These are phyloP conservation scores for Glandiceps talaboti DNA, from an alignment of 53 echinoderm and acorn worm species.

Conservation along the genomic window DNA sequence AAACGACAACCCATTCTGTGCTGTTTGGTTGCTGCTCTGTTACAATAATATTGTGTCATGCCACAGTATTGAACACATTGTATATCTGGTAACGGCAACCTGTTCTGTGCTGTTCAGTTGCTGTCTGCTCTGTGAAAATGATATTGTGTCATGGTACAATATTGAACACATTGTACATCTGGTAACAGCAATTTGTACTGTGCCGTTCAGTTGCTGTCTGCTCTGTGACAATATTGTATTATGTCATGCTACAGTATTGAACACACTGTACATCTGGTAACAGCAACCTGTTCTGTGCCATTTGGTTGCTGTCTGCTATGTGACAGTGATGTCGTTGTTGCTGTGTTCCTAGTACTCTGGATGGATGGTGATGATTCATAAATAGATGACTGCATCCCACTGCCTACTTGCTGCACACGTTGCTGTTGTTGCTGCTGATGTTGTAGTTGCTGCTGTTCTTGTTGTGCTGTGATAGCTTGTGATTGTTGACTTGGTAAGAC, in stretches of 20 bases:
- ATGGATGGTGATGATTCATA: neutral
- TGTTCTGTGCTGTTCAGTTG: no score
- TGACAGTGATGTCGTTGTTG: neutral
- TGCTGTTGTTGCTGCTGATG: neutral
- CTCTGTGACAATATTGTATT: no score
- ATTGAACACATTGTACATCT: no score
- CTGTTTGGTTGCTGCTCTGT: no score
- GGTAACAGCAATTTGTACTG: no score
- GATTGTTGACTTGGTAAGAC: neutral
- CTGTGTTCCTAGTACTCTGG: neutral
- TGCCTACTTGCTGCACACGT: neutral
- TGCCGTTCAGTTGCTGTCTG: no score
- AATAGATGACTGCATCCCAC: neutral
- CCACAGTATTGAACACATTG: no score
- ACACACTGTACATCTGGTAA: constrained; percentile 65
- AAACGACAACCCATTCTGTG: no score
- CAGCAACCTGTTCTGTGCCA: constrained; percentile 21
- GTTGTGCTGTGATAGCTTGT: neutral
- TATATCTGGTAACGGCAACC: no score
- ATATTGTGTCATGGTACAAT: no score
- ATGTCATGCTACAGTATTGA: constrained; percentile 26
- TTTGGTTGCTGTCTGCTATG: neutral
- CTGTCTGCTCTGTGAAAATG: no score
- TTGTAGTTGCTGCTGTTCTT: neutral
- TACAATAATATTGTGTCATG: no score